Conservation (phyloP, 2,888 invertebrate species). For the Chrysodeixis includens region DNA sequence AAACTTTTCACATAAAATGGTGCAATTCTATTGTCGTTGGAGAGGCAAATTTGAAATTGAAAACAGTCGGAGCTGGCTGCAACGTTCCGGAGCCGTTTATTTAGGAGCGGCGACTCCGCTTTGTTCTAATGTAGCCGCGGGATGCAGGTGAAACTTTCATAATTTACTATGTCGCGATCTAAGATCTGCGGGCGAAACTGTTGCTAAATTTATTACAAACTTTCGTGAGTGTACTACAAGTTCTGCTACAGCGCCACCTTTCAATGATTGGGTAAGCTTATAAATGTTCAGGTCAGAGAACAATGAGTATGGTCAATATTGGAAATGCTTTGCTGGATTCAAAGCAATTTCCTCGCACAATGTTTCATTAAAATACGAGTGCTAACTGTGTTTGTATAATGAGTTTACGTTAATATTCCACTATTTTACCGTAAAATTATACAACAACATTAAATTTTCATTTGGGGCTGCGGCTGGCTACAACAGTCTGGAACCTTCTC, state of each 20-base stretch:
- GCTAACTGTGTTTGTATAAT: background rate
- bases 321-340: background rate
- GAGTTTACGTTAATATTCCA: background rate
- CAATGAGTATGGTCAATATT: background rate
- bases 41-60: constrained; percentile 84
- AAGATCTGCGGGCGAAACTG: constrained; percentile 49
- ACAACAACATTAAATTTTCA: constrained; percentile 2
- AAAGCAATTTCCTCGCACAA: background rate
- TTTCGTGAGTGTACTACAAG: constrained; percentile 38
- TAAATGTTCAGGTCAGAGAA: background rate
- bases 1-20: constrained; percentile 77
- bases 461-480: background rate
- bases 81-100: constrained; percentile 70
- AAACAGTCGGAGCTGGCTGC: constrained; percentile 76
- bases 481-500: constrained; percentile 23
- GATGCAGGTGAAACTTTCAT: constrained; percentile 76
- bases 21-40: constrained; percentile 79
- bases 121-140: constrained; percentile 74
- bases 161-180: constrained; percentile 69
- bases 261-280: background rate
- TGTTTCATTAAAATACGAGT: background rate
- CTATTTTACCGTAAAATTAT: background rate
- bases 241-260: constrained; percentile 10
- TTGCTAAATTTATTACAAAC: constrained; percentile 48
- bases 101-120: constrained; percentile 69